A percentile compares a stretch with the other conserved stretches of the same genome.
These are phyloP conservation scores for Zingel zingel DNA, from an alignment of 2,113 vertebrate genomes.

Conservation along the genomic window DNA sequence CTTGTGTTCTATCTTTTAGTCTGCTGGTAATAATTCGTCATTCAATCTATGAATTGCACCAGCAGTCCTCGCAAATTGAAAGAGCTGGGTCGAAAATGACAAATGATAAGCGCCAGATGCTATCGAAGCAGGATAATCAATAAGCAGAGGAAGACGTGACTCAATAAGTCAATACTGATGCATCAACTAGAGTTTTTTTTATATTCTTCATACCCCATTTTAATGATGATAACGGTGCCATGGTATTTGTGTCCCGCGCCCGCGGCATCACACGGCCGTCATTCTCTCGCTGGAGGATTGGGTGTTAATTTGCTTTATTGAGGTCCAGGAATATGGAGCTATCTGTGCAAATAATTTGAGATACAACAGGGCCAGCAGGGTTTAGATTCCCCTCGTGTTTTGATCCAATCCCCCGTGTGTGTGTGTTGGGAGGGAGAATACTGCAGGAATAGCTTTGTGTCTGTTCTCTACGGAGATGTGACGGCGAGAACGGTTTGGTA, in stretches of 20 bases:
- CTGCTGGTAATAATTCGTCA: conserved; percentile 36
- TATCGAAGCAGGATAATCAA: conserved; percentile 50
- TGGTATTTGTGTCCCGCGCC: conserved; percentile 47
- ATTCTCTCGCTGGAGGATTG: conserved; percentile 51
- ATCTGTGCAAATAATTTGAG: conserved; percentile 51
- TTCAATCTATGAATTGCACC: conserved; percentile 22
- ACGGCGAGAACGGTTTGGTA: neutral
- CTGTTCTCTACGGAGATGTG: conserved; percentile 29
- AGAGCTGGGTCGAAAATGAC: conserved; percentile 46
- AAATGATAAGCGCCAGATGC: conserved; percentile 29
- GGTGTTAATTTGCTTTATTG: conserved; percentile 71
- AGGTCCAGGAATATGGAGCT: conserved; percentile 57
- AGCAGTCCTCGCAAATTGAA: conserved; percentile 17
- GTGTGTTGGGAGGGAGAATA: conserved; percentile 41
- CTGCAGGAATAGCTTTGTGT: conserved; percentile 50
- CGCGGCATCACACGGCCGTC: conserved; percentile 31
- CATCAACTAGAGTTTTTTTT: conserved; percentile 2
- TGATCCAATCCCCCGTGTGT: conserved; percentile 50
- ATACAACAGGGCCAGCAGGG: conserved; percentile 49
- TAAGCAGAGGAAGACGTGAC: conserved; percentile 30
- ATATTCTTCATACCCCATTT: conserved; percentile 22
- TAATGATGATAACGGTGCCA: conserved; percentile 48
- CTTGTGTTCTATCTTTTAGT: conserved; percentile 44
- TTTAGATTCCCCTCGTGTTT: conserved; percentile 58
- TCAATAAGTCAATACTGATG: conserved; percentile 40